These are phyloP conservation scores for Geotrypetes seraphini DNA, from an alignment of 2,797 vertebrate genomes.

Conservation along the genomic window DNA sequence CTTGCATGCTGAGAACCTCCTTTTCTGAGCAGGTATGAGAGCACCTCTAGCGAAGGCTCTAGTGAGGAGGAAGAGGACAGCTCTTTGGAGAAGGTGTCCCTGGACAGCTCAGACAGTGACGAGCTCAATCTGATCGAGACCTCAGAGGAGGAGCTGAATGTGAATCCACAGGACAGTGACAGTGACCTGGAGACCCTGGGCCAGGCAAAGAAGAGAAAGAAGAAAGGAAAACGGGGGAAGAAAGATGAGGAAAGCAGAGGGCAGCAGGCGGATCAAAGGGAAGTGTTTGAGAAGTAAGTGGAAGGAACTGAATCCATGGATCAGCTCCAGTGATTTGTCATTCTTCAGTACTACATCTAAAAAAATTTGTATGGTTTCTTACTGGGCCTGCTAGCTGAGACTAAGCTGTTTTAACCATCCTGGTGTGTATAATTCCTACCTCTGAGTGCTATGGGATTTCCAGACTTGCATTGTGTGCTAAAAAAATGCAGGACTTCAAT, in stretches of 20 bases:
- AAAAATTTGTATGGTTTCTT: too few species aligned
- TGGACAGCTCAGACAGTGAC: conserved; percentile 64
- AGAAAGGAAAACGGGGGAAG: not conserved
- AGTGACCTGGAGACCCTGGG: conserved; percentile 33
- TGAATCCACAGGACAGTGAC: conserved; percentile 49
- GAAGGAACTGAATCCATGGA: not conserved
- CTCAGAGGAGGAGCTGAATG: conserved; percentile 66
- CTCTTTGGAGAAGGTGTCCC: conserved; percentile 47
- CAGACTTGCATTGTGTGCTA: too few species aligned
- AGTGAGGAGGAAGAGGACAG: conserved; percentile 57
- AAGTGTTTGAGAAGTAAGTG: conserved; percentile 74
- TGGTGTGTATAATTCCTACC: too few species aligned
- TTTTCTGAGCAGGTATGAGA: conserved; percentile 90
- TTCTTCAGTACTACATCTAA: too few species aligned
- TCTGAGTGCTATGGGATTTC: too few species aligned
- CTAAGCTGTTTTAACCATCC: too few species aligned
- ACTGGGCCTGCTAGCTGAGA: too few species aligned
- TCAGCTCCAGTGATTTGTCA: too few species aligned
- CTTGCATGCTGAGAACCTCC: too few species aligned
- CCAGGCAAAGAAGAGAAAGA: conserved; percentile 1
- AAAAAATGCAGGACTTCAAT: too few species aligned
- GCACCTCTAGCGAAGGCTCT: conserved; percentile 80
- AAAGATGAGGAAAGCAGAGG: not conserved
- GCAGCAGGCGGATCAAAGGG: not conserved
- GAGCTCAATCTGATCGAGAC: conserved; percentile 58